A percentile compares a stretch with the other conserved stretches of the same genome.
These are phyloP conservation scores for Ormyrus labotus DNA, from an alignment of 2,888 invertebrate genomes.

Conservation along the genomic window DNA sequence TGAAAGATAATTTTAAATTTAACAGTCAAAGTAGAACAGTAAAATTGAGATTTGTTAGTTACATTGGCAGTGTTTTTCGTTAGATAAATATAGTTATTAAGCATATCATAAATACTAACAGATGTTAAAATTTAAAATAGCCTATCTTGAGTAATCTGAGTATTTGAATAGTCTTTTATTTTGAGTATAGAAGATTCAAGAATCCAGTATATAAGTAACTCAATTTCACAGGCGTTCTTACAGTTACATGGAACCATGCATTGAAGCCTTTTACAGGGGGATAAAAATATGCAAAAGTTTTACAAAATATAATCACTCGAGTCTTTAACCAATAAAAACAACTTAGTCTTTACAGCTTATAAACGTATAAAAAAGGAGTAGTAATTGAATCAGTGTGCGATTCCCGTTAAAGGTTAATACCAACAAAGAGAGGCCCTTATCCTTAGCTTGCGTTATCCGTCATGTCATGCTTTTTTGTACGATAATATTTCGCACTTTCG, in stretches of 20 bases:
- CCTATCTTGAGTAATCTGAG: too few relatives aligned
- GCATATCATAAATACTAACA: too few relatives aligned
- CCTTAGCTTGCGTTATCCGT: background rate
- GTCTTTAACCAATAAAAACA: too few relatives aligned
- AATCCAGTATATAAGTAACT: too few relatives aligned
- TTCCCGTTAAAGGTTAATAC: conserved; percentile 15
- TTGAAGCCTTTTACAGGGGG: too few relatives aligned
- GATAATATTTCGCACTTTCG: background rate
- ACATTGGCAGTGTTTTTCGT: conserved; percentile 24
- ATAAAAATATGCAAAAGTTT: too few relatives aligned
- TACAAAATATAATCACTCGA: too few relatives aligned
- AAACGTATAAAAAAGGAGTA: background rate
- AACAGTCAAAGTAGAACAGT: conserved; percentile 7
- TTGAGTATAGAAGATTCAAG: too few relatives aligned
- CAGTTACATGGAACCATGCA: too few relatives aligned
- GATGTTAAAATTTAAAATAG: too few relatives aligned
- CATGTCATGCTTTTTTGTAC: conserved; percentile 24
- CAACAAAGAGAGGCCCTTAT: conserved; percentile 5
- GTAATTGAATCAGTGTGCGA: conserved; percentile 15
- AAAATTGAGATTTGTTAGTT: conserved; percentile 3
- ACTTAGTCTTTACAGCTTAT: background rate
- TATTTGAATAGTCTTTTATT: too few relatives aligned
- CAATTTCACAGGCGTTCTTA: too few relatives aligned
- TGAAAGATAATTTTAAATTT: conserved; percentile 19
- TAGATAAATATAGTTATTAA: conserved; percentile 9